A percentile compares a stretch with the other conserved stretches of the same genome.
phyloP scores from a whole-genome alignment of 2,888 invertebrate species.

The Fragum whitleyi region DNA sequence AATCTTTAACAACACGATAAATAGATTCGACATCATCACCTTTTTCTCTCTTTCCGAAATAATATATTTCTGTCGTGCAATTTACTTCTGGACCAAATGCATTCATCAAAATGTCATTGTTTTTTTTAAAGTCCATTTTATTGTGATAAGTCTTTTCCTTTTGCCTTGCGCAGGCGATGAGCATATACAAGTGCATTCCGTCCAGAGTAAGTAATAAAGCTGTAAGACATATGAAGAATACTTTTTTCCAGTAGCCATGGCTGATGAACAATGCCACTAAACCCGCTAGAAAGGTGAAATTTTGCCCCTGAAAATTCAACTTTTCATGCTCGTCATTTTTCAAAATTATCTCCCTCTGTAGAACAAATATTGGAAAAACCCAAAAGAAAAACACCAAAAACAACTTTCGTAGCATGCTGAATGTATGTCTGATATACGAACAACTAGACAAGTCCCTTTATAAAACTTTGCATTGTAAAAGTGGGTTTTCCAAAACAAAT shows the following conservation, averaged over 20 bases:
- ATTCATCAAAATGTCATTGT: too few species aligned
- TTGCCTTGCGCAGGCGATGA: not conserved
- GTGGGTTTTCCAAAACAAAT: too few species aligned
- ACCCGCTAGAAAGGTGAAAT: not conserved
- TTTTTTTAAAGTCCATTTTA: too few species aligned
- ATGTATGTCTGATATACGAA: too few species aligned
- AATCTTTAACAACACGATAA: too few species aligned
- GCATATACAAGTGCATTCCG: not conserved
- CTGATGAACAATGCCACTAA: not conserved
- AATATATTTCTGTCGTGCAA: too few species aligned
- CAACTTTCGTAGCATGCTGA: constrained; percentile 16
- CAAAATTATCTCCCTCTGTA: not conserved
- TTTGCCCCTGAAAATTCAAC: not conserved
- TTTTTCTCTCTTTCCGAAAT: too few species aligned
- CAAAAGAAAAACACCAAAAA: not conserved
- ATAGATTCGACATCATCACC: too few species aligned
- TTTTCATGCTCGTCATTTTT: not conserved
- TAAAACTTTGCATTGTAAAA: too few species aligned
- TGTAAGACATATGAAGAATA: not conserved
- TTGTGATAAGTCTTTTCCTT: not conserved
- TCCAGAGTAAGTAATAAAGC: not conserved
- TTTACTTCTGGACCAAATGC: too few species aligned
- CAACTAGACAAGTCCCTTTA: too few species aligned
- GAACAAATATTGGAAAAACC: not conserved
- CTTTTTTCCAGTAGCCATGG: not conserved